Evolutionary conservation across 92 coral and sea anemone species (phyloP), one percentile per base, ranked within the genome.

Genomic region (Ricordea florida): DNA sequence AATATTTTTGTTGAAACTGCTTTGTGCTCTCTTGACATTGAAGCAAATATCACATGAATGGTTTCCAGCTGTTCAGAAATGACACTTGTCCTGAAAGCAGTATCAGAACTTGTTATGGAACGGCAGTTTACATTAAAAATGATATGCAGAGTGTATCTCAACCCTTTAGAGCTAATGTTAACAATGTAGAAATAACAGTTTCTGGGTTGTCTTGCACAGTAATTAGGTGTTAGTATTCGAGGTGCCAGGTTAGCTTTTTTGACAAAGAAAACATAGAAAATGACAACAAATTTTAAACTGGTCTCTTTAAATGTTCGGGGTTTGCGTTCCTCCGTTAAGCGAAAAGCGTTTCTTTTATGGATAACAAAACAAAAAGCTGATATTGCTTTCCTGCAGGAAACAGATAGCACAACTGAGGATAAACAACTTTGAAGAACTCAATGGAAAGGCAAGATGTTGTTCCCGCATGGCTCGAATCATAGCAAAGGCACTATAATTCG

Each of bases 81-180:
- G 58, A 50, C 28, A 22, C 28, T 50, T 50, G 30, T 18, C 58
- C 30, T 13, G 64, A 57, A 31, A 26, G 64, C 36, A 57, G 23
- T 57, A 18, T 16, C 13, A 57, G 64, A 57, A 57, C 64, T 31
- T 44, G 41, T 57, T 57, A 57, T 27, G 64, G 64, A 23, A 57
- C 64, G 31, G 64, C 64, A 22, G 64, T 57, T 57, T 57, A 57
- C 36, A 44, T 57, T 31, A 57, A 57, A 57, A 16, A 57, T 44
- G 21, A 57, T 27, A 29, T 57, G 42, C 64, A 57, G 21, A 24
- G 31, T 5, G 16, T 57, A 40, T 57, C 36, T 31, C 41, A 57
- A 57, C 64, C 64, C 36, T 57, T 44, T 31, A 50, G 58, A n/a
- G 58, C 58, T 18, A 50, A 50, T 15, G 23, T n/a, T 15, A 16